These are phyloP conservation scores for Albula goreensis DNA, from an alignment of 2,113 vertebrate genomes.

Conservation along the genomic window DNA sequence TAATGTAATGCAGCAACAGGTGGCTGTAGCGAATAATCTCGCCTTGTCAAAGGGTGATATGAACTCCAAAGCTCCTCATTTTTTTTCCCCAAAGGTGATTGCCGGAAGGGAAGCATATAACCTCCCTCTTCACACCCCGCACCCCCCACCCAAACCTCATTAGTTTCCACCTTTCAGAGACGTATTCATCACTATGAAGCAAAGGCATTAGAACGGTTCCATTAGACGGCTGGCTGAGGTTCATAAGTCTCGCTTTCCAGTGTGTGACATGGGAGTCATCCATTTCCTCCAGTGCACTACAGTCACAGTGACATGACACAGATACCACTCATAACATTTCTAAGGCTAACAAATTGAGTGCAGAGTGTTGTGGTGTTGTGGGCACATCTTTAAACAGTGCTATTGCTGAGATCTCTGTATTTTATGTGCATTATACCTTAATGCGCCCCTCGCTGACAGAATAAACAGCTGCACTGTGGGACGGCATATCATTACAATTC, in stretches of 20 bases:
- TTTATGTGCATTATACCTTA: background rate
- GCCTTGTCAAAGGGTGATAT: background rate
- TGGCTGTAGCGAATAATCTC: too few relatives aligned
- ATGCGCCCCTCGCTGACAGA: background rate
- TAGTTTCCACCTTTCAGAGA: background rate
- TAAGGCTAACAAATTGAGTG: background rate
- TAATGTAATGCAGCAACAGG: too few relatives aligned
- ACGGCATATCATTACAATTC: slow-evolving; percentile 9
- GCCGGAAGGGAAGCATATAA: background rate
- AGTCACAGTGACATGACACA: background rate
- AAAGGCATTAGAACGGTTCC: background rate
- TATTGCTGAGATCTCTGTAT: slow-evolving; percentile 18
- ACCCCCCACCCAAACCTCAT: background rate
- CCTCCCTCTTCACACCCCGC: background rate
- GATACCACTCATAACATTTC: background rate
- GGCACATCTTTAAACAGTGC: background rate
- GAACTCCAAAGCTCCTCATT: background rate
- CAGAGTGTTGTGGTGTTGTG: background rate
- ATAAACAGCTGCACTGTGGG: background rate
- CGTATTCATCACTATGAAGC: background rate
- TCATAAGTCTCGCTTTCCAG: too few relatives aligned
- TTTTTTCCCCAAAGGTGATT: background rate
- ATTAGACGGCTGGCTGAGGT: background rate
- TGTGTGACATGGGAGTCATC: background rate
- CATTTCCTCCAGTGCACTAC: background rate